These are phyloP conservation scores for Lutjanus argentimaculatus DNA, from an alignment of 2,797 vertebrate species.

Conservation along the genomic window DNA sequence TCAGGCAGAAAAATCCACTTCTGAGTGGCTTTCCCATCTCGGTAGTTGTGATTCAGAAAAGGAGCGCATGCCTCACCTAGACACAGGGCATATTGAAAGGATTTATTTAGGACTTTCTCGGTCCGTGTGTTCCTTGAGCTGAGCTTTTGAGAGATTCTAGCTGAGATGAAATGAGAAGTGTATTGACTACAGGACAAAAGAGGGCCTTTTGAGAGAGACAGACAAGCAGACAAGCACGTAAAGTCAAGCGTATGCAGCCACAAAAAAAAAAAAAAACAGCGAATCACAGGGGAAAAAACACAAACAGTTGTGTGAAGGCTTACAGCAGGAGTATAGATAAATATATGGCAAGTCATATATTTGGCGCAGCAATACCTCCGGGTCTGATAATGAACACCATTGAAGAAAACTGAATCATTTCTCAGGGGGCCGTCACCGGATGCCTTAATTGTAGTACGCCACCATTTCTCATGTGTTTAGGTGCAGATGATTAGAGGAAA, in stretches of 20 bases:
- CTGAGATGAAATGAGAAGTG: slow-evolving; percentile 62
- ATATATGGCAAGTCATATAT: slow-evolving; percentile 23
- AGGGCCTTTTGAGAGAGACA: slow-evolving; percentile 43
- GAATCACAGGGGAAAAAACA: neutral
- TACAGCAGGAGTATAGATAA: slow-evolving; percentile 13
- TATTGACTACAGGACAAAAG: slow-evolving; percentile 55
- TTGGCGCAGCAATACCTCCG: slow-evolving; percentile 9
- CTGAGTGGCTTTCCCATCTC: slow-evolving; percentile 54
- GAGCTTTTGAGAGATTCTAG: slow-evolving; percentile 60
- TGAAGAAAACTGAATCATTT: slow-evolving; percentile 45
- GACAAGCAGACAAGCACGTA: slow-evolving; percentile 15
- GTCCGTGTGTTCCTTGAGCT: slow-evolving; percentile 55
- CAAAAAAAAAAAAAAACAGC: slow-evolving; percentile 3
- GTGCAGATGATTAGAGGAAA: slow-evolving; percentile 75
- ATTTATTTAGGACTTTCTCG: slow-evolving; percentile 64
- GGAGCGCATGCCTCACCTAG: slow-evolving; percentile 42
- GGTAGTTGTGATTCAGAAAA: slow-evolving; percentile 51
- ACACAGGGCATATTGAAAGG: slow-evolving; percentile 61
- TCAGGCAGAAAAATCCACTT: slow-evolving; percentile 50
- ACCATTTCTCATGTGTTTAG: slow-evolving; percentile 64
- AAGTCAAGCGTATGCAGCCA: slow-evolving; percentile 19
- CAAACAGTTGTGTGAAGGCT: neutral
- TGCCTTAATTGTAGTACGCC: slow-evolving; percentile 56
- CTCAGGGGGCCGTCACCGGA: slow-evolving; percentile 26
- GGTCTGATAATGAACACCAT: slow-evolving; percentile 26